phyloP scores from a whole-genome alignment of 2,797 vertebrate genomes.

The Ispidina lecontei region DNA sequence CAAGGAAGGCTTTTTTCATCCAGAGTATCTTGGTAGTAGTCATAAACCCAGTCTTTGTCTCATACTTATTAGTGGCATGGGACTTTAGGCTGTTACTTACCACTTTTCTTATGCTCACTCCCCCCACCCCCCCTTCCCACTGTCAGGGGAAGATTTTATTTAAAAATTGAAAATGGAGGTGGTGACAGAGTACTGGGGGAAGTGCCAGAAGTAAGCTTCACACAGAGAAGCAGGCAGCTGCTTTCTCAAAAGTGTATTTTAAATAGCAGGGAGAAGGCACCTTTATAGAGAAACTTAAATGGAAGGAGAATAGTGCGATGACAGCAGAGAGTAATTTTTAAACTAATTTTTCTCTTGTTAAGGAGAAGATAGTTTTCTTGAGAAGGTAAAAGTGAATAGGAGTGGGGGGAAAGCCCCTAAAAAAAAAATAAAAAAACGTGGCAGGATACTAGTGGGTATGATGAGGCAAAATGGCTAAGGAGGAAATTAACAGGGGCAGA shows the following conservation, averaged over 20 bases:
- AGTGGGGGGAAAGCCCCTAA: fast-evolving
- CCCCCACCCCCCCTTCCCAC: too few species aligned
- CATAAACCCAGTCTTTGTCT: not conserved
- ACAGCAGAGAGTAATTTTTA: not conserved
- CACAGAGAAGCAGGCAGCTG: not conserved
- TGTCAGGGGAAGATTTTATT: not conserved
- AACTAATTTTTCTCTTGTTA: not conserved
- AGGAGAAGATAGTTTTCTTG: not conserved
- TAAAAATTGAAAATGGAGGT: not conserved
- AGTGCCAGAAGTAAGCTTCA: not conserved
- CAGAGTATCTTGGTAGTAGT: not conserved
- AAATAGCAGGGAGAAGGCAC: not conserved
- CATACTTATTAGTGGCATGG: fast-evolving
- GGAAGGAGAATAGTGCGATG: not conserved
- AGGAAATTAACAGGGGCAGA: not conserved
- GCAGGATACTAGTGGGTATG: not conserved
- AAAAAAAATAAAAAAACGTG: not conserved
- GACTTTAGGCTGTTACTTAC: not conserved
- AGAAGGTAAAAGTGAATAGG: not conserved
- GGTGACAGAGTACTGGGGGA: not conserved
- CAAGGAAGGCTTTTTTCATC: not conserved
- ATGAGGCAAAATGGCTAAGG: not conserved
- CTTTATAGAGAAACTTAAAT: not conserved
- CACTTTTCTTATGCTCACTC: not conserved
- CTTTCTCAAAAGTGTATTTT: not conserved